Conservation (phyloP, 64 coral and sea anemone species). For the Porites lutea region DNA sequence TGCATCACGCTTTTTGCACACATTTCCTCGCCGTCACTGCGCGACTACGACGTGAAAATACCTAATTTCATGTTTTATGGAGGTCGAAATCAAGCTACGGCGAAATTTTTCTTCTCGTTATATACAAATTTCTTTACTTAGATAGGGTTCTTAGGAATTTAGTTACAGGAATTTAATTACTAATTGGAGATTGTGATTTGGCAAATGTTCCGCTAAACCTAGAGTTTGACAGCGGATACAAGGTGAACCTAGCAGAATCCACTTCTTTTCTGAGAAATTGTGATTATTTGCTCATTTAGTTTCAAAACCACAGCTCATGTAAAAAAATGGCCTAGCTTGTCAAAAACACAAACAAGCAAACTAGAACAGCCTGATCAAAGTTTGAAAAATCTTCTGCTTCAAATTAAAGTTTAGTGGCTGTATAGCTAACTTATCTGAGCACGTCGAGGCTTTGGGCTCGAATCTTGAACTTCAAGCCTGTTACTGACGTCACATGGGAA, state of each 20-base stretch:
- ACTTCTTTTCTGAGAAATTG: background rate
- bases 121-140: background rate
- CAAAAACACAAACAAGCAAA: background rate
- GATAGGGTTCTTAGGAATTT: background rate
- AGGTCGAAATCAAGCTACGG: background rate
- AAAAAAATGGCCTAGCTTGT: background rate
- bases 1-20: too few relatives aligned
- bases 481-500: background rate
- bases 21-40: too few relatives aligned
- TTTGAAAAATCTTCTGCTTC: background rate
- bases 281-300: background rate
- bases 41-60: too few relatives aligned
- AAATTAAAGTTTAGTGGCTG: background rate
- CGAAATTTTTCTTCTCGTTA: background rate
- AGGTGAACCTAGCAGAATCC: background rate
- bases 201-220: background rate
- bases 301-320: background rate
- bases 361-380: background rate
- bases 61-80: too few relatives aligned
- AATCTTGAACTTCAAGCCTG: background rate
- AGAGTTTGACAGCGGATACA: background rate
- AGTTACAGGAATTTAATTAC: background rate
- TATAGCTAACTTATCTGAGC: background rate
- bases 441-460: background rate
- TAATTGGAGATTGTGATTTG: background rate